Evolutionary conservation across 2,888 invertebrate species (phyloP), one percentile per base, ranked within the genome.

Genomic region (Thymelicus lineola): DNA sequence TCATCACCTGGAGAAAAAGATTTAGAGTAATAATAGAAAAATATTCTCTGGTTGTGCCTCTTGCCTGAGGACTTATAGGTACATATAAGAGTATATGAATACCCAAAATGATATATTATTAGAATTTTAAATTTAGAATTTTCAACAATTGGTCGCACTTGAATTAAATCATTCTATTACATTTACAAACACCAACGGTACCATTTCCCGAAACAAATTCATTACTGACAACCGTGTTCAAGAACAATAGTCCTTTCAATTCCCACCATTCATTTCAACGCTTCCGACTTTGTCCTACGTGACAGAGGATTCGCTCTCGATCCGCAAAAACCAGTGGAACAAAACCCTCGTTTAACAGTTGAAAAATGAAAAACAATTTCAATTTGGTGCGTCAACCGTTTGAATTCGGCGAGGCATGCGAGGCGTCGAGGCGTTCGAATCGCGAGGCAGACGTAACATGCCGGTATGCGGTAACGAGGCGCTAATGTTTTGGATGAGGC

Each of bases 301-400:
- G 79, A 57, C 53, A 68, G 61, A 46, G 55, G 68, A 61, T 59
- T 61, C 76, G 77, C 76, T 80, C 81, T 80, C 79, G 76, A 77
- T 80, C 84, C 75, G 75, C 82, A 88, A 88, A 84, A 87, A 84
- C 87, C 86, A 88, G 82, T 83, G 84, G 78, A 83, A 84, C 82
- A 87, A 82, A 82, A 80, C 79, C 82, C 79, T 77, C 78, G 86
- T 82, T 87, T 86, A 84, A 85, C 84, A 84, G 80, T 85, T 78
- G 82, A 89, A 91, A 91, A 91, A 89, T 86, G 84, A 88, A 90
- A 90, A 91, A 90, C 89, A 91, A 89, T 91, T 90, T 86, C 86
- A 91, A 90, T 89, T 91, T 84, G 85, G 87, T 85, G 86, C 88
- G 91, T 89, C 91, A 91, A 88, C 87, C 85, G 85, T 88, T 91